Evolutionary conservation across 1,140 invertebrate genomes (phyloP).

Genomic region (Macrobrachium rosenbergii): DNA sequence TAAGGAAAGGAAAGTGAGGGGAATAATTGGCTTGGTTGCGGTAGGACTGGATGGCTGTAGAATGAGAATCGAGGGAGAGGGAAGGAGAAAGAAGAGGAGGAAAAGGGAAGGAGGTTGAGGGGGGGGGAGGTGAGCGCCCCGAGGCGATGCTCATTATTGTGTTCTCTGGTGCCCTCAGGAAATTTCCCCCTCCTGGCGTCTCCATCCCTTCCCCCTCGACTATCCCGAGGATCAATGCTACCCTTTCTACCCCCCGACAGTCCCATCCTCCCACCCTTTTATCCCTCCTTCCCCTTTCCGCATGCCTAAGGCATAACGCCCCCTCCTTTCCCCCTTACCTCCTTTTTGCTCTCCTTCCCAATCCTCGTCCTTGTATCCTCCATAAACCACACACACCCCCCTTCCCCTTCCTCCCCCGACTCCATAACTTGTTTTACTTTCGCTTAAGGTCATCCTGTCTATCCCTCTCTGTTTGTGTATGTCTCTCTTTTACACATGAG

Average conservation of each 20-base stretch:
- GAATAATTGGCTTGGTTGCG: neutral
- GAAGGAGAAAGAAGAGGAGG: slow-evolving; percentile 36
- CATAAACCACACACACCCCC: neutral
- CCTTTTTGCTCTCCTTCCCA: neutral
- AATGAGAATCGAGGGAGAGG: slow-evolving; percentile 31
- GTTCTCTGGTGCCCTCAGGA: too few species aligned
- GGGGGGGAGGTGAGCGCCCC: slow-evolving; percentile 29
- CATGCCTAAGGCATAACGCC: neutral
- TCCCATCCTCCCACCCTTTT: neutral
- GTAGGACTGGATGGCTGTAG: too few species aligned
- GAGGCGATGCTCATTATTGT: neutral
- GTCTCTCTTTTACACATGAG: neutral
- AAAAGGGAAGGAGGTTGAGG: slow-evolving; percentile 28
- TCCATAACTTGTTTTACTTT: neutral
- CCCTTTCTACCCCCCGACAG: neutral
- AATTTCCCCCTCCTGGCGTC: neutral
- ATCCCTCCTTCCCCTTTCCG: neutral
- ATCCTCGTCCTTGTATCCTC: neutral
- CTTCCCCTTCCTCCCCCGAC: neutral
- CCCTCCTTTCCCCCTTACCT: neutral
- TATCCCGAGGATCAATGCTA: neutral
- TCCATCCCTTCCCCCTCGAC: neutral
- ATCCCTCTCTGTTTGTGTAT: neutral
- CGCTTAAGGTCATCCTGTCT: neutral
- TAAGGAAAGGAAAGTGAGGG: neutral